These are phyloP conservation scores for Sycophila sp. DNA, from an alignment of 1,140 invertebrate genomes.

Conservation along the genomic window DNA sequence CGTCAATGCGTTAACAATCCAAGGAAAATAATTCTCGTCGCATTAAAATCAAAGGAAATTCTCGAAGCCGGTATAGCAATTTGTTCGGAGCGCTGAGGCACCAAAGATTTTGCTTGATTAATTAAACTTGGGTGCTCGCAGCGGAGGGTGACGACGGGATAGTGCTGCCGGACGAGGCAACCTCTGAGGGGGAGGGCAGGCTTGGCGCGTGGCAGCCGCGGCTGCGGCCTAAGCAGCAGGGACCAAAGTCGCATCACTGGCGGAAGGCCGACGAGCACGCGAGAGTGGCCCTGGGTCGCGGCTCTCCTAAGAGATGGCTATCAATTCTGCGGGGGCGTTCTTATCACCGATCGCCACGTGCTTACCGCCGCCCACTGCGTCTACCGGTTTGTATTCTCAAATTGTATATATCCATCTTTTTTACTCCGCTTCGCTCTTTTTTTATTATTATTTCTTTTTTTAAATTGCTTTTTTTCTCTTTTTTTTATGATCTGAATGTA, in stretches of 20 bases:
- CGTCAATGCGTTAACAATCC: too few relatives aligned
- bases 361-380: constrained; percentile 84
- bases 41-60: too few relatives aligned
- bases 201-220: constrained; percentile 60
- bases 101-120: too few relatives aligned
- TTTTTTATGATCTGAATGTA: too few relatives aligned
- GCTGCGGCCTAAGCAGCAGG: constrained; percentile 75
- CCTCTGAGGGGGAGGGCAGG: neutral
- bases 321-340: constrained; percentile 80
- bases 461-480: too few relatives aligned
- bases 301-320: constrained; percentile 69
- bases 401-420: neutral
- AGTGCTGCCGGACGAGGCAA: constrained; percentile 7
- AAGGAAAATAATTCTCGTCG: too few relatives aligned
- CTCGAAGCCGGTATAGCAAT: too few relatives aligned
- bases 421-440: too few relatives aligned
- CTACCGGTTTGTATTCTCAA: constrained; percentile 39
- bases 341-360: constrained; percentile 82
- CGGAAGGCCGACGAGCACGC: constrained; percentile 72
- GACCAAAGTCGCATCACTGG: constrained; percentile 69
- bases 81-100: too few relatives aligned
- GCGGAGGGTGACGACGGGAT: constrained; percentile 1
- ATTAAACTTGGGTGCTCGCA: too few relatives aligned
- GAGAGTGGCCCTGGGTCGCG: constrained; percentile 87
- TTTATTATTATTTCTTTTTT: too few relatives aligned